Evolutionary conservation across 2,113 vertebrate species (phyloP), one percentile per base, ranked within the genome.

Genomic region (Melanocharis versteri): DNA sequence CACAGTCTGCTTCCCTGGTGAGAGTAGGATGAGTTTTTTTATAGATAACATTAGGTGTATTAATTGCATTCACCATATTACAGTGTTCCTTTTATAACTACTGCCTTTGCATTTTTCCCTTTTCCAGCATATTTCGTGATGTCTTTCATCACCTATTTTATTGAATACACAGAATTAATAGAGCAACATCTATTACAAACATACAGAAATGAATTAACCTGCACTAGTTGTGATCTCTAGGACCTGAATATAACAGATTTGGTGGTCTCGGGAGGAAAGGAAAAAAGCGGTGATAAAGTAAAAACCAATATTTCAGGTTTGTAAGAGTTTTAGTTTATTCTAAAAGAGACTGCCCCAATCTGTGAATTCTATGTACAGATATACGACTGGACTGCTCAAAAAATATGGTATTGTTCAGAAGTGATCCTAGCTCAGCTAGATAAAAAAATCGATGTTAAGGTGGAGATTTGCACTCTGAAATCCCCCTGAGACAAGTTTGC

Each of bases 21-120:
- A 89, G 92, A 94, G 50, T 3, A 50, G 40, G 69, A 96, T 94
- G 72, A 92, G 89, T 7, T 90, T 90, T 95, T 89, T 93, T 79
- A 86, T 86, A 64, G 85, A 65, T 71, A 66, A 83, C 54, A 93
- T 94, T 71, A 86, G 79, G 35, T 26, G 8, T 42, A 54, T 81
- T 78, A 89, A 83, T 83, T 88, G 27, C 48, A 53, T 77, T 53
- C 47, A 44, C 50, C 20, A 11, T 80, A 80, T 66, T 77, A 69
- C 13, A 51, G 30, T 50, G 27, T 42, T 80, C 31, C 16, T 58
- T 95, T 93, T 87, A 69, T 27, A 84, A 85, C 31, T 64, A 81
- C 58, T 89, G 61, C 35, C 39, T 42, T 62, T 62, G 23, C 56
- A 57, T 83, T 77, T 96, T 87, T 75, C 56, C 70, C 42, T 85